Evolutionary conservation across 2,888 invertebrate species (phyloP).

Genomic region (Gari tellinella): DNA sequence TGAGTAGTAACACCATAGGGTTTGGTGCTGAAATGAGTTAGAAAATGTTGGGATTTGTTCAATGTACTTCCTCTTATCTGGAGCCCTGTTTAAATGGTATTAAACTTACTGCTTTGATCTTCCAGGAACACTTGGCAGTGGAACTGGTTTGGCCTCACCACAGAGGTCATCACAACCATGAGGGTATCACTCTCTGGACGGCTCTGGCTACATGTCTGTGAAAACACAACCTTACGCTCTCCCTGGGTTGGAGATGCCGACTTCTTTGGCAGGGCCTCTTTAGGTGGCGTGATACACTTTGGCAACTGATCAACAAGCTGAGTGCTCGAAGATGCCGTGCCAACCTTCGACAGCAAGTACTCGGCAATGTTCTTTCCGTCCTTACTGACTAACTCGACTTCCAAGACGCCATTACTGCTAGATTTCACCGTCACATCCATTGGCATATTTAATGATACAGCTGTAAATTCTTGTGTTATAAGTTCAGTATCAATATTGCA

Average conservation of each 20-base stretch:
- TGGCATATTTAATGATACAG: constrained; percentile 15
- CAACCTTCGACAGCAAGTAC: background rate
- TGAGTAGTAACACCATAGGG: too few relatives aligned
- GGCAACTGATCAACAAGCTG: constrained; percentile 40
- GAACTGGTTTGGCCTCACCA: constrained; percentile 58
- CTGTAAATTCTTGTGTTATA: constrained; percentile 25
- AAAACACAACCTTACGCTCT: constrained; percentile 45
- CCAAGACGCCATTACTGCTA: constrained; percentile 40
- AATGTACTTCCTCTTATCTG: too few relatives aligned
- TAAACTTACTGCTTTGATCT: constrained; percentile 36
- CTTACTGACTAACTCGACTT: constrained; percentile 40
- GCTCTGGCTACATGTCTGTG: constrained; percentile 40
- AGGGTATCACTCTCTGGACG: constrained; percentile 37
- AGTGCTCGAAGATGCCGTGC: constrained; percentile 17
- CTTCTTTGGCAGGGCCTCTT: constrained; percentile 39
- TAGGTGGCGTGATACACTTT: constrained; percentile 13
- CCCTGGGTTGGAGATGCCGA: constrained; percentile 29
- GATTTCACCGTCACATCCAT: constrained; percentile 32
- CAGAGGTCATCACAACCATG: constrained; percentile 53
- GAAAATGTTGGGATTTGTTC: too few relatives aligned
- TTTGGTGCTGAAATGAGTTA: too few relatives aligned
- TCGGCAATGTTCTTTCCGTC: constrained; percentile 50
- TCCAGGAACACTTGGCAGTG: constrained; percentile 55
- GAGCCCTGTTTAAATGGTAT: too few relatives aligned
- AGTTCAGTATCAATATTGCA: constrained; percentile 20